Evolutionary conservation across 2,113 vertebrate genomes (phyloP).

Genomic region (Prochilodus magdalenae): DNA sequence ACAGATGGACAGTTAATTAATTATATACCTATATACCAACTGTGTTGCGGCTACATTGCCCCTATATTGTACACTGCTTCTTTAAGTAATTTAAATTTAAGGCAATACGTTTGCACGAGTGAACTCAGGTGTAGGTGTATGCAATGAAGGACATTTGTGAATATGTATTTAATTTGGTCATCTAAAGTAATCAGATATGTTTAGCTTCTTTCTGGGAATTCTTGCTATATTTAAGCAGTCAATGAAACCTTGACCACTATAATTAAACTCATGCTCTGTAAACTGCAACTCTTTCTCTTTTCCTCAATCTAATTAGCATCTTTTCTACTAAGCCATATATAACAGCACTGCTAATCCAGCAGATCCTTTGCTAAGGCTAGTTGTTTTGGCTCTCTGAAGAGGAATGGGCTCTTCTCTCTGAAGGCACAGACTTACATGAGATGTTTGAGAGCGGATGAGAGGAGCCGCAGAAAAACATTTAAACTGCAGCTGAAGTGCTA

Average conservation of each 20-base stretch:
- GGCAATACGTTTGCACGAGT: too few relatives aligned
- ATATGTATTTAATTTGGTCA: too few relatives aligned
- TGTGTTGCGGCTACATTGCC: too few relatives aligned
- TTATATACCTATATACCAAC: too few relatives aligned
- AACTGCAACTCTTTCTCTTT: not conserved
- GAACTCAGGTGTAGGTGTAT: too few relatives aligned
- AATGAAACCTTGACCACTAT: not conserved
- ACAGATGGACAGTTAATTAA: too few relatives aligned
- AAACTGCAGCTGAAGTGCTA: slow-evolving; percentile 40
- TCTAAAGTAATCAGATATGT: too few relatives aligned
- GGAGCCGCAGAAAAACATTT: slow-evolving; percentile 17
- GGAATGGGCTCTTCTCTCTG: slow-evolving; percentile 1
- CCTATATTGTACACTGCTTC: too few relatives aligned
- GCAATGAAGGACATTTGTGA: too few relatives aligned
- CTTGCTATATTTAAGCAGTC: not conserved
- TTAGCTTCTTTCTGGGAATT: too few relatives aligned
- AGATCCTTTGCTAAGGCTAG: not conserved
- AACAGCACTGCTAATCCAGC: not conserved
- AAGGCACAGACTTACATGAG: too few relatives aligned
- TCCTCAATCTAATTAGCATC: not conserved
- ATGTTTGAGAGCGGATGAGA: slow-evolving; percentile 41
- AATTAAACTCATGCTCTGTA: not conserved
- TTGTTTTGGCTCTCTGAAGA: not conserved
- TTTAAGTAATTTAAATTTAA: too few relatives aligned
- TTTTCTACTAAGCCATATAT: not conserved